Base-by-base conservation (phyloP, 64 coral and sea anemone genomes). In the Montipora capricornis region DNA sequence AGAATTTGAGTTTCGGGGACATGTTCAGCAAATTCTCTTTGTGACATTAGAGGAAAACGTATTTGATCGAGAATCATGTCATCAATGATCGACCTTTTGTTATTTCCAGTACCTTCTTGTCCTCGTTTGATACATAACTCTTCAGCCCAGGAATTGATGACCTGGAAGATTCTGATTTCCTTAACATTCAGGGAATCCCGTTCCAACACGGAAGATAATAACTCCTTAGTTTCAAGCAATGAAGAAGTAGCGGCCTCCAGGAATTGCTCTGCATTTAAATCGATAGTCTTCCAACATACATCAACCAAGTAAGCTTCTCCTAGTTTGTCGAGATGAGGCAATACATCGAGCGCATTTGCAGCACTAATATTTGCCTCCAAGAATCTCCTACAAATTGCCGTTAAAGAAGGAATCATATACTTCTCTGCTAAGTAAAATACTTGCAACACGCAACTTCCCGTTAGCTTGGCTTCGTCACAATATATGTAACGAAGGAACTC, bases 401-500 rank as follows among this genome's bases (percentile, higher is more conserved):
- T 60, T 24, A 81, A 46, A 4, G 74, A 76, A 76, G 74, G 74
- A 46, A 76, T 76, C 8, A 48, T 76, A 37, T 76, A 76, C 20
- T 61, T 64, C 55, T 81, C 64, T 20, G 79, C 79, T 8, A 81
- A 62, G 79, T 64, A 81, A 13, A 81, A 57, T 55, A 61, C 79
- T 62, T 81, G 79, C 51, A 81, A 9, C 51, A 81, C 79, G 3
- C 79, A 81, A 62, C 55, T 60, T 81, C 79, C 79, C 2, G 52
- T 81, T 37, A 60, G 61, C 20, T 60, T 59, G 10, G 6, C 20
- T 2, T 81, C 22, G 79, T 81, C 79, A 8, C 79, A 62, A 13
- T 60, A 81, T 14, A 81, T 64, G 79, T 60, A 81, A 61, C 79
- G 79, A 20, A 81, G 61, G 24, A 81, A 81, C 55, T 81, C 52